Conservation (phyloP, 1,140 invertebrate genomes). For the Linepithema humile region DNA sequence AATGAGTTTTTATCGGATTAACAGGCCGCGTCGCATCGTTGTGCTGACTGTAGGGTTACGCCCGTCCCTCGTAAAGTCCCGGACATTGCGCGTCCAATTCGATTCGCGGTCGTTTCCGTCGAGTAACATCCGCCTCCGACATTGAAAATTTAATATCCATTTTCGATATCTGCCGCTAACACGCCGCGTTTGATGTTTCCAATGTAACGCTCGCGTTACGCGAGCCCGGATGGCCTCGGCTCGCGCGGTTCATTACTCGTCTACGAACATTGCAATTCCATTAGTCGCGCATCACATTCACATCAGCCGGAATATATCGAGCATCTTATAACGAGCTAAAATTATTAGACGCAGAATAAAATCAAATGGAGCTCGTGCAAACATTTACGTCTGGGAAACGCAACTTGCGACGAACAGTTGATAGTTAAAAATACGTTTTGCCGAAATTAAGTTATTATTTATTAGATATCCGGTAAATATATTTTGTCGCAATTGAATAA, state of each 20-base stretch:
- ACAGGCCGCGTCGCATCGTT: neutral
- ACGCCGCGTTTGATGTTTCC: slow-evolving; percentile 46
- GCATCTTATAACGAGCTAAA: slow-evolving; percentile 14
- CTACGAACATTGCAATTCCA: slow-evolving; percentile 37
- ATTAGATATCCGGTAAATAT: too few relatives aligned
- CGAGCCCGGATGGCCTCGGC: neutral
- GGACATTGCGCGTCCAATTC: slow-evolving; percentile 44
- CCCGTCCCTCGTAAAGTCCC: slow-evolving; percentile 3
- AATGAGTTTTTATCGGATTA: slow-evolving; percentile 52
- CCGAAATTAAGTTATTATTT: too few relatives aligned
- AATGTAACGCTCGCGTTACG: slow-evolving; percentile 40
- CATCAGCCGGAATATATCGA: neutral
- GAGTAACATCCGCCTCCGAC: slow-evolving; percentile 38
- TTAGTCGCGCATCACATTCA: slow-evolving; percentile 15
- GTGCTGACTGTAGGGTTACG: neutral
- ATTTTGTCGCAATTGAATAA: too few relatives aligned
- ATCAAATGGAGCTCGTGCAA: neutral
- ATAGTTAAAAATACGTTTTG: too few relatives aligned
- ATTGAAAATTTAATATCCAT: slow-evolving; percentile 55
- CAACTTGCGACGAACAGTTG: neutral
- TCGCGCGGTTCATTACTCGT: slow-evolving; percentile 22
- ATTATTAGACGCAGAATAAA: neutral
- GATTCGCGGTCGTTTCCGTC: slow-evolving; percentile 49
- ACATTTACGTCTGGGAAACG: neutral
- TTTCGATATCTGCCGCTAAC: slow-evolving; percentile 47